These are phyloP conservation scores for Pipa parva DNA, from an alignment of 2,113 vertebrate genomes.

Conservation along the genomic window DNA sequence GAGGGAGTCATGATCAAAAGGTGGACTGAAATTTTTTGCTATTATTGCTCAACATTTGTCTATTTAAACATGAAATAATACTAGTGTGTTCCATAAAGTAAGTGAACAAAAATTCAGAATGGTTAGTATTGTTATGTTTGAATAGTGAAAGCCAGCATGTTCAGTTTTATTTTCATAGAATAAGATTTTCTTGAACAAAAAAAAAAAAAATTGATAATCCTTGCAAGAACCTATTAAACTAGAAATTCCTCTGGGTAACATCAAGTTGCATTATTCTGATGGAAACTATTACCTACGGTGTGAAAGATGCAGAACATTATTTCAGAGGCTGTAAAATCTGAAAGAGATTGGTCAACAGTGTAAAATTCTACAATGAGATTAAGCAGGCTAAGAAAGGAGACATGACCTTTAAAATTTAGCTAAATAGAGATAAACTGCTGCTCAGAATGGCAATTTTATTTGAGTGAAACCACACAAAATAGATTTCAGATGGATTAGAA, in stretches of 20 bases:
- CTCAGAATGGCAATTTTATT: neutral
- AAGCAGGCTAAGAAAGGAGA: neutral
- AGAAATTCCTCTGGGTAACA: neutral
- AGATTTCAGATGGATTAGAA: neutral
- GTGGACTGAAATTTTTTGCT: too few relatives aligned
- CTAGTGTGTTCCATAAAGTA: too few relatives aligned
- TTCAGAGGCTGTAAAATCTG: neutral
- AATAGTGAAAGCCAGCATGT: neutral
- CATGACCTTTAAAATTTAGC: neutral
- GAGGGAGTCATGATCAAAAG: too few relatives aligned
- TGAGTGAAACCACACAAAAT: neutral
- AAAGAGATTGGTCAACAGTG: neutral
- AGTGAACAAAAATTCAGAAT: too few relatives aligned
- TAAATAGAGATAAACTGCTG: neutral
- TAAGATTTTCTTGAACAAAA: neutral
- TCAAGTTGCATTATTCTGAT: constrained; percentile 1
- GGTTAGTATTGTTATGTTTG: too few relatives aligned
- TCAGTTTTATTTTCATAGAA: neutral
- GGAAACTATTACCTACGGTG: neutral
- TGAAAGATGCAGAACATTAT: neutral
- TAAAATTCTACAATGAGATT: neutral
- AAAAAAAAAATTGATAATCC: neutral
- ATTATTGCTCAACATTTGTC: too few relatives aligned
- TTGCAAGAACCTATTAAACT: neutral
- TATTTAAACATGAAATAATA: too few relatives aligned